phyloP scores from a whole-genome alignment of 2,888 invertebrate genomes.

The Reticulitermes lucifugus region DNA sequence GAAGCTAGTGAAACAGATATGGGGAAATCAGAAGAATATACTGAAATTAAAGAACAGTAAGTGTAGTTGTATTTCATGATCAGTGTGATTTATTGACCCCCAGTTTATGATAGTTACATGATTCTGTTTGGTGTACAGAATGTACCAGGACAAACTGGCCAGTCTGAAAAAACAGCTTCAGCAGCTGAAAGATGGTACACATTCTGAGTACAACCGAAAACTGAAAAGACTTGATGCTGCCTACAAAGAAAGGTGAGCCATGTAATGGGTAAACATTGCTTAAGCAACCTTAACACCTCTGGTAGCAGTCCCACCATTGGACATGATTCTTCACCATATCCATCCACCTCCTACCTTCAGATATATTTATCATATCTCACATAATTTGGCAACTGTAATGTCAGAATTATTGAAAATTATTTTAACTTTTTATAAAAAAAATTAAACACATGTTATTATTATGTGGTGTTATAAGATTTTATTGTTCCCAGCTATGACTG shows the following conservation, averaged over 20 bases:
- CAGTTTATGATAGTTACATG: slow-evolving; percentile 41
- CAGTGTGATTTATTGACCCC: background rate
- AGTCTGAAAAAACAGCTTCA: slow-evolving; percentile 90
- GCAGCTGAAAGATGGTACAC: slow-evolving; percentile 86
- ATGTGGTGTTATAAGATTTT: too few species aligned
- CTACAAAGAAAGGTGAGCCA: slow-evolving; percentile 77
- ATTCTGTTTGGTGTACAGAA: slow-evolving; percentile 66
- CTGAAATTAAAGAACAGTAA: slow-evolving; percentile 90
- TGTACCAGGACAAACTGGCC: slow-evolving; percentile 91
- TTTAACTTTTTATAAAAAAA: too few species aligned
- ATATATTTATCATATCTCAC: too few species aligned
- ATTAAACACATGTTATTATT: too few species aligned
- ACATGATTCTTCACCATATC: too few species aligned
- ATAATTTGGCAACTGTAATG: too few species aligned
- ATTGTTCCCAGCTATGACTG: too few species aligned
- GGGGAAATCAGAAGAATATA: slow-evolving; percentile 82
- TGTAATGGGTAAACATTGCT: background rate
- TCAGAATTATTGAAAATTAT: too few species aligned
- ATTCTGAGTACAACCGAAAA: slow-evolving; percentile 87
- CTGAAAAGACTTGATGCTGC: slow-evolving; percentile 85
- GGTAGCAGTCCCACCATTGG: too few species aligned
- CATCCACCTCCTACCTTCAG: too few species aligned
- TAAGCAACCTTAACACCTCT: too few species aligned
- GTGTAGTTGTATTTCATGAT: slow-evolving; percentile 58
- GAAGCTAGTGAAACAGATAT: slow-evolving; percentile 97